These are phyloP conservation scores for Trachelus tabidus DNA, from an alignment of 2,888 invertebrate species.

Conservation along the genomic window DNA sequence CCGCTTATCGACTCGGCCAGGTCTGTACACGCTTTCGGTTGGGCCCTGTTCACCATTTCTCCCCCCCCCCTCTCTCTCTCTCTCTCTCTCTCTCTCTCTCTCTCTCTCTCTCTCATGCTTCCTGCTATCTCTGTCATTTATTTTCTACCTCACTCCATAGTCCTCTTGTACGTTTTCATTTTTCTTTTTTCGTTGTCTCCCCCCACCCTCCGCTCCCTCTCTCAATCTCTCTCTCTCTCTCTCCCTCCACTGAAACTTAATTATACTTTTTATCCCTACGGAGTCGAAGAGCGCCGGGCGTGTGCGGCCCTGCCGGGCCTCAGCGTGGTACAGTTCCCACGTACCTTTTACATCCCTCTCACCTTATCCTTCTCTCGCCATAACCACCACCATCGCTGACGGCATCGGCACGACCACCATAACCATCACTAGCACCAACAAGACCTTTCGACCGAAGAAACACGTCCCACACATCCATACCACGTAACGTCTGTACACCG, in stretches of 20 bases:
- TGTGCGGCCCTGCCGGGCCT: conserved; percentile 25
- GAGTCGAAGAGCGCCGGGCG: conserved; percentile 3
- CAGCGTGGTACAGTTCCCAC: conserved; percentile 58
- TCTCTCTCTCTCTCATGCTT: background rate
- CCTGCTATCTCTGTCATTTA: background rate
- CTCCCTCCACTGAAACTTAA: background rate
- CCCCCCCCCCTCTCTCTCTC: background rate
- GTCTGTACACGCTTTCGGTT: background rate
- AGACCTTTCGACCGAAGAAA: conserved; percentile 12
- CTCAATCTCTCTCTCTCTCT: conserved; percentile 6
- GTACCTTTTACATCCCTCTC: conserved; percentile 48
- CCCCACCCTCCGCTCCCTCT: background rate
- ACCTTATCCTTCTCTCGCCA: conserved; percentile 14
- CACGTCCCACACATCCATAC: conserved; percentile 21
- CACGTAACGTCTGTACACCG: background rate
- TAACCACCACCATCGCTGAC: conserved; percentile 17
- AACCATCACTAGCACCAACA: background rate
- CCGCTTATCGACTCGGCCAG: background rate
- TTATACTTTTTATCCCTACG: conserved; percentile 7
- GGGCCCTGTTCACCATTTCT: background rate
- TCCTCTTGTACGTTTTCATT: background rate
- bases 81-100: background rate
- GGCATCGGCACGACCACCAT: conserved; percentile 1
- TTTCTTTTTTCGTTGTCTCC: background rate
- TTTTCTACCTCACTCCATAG: conserved; percentile 18